Conservation (phyloP, 2,113 vertebrate species). For the Thunnus maccoyii region DNA sequence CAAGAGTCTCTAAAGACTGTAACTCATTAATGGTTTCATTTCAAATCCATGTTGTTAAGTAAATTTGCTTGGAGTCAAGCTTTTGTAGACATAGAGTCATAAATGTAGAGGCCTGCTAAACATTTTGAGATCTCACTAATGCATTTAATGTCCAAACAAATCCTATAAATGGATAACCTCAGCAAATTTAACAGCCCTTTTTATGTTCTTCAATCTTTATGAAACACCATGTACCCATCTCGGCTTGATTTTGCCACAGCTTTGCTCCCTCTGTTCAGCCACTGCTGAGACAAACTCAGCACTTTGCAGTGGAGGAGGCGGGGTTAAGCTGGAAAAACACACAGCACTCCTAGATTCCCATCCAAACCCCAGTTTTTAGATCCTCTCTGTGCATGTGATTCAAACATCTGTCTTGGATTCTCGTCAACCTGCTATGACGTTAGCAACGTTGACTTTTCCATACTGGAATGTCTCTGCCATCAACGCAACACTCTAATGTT, state of each 20-base stretch:
- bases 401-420: slow-evolving; percentile 74
- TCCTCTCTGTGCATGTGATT: slow-evolving; percentile 29
- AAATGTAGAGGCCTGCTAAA: slow-evolving; percentile 13
- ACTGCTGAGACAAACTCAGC: slow-evolving; percentile 16
- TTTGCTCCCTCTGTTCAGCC: slow-evolving; percentile 12
- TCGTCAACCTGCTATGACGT: slow-evolving; percentile 62
- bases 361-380: slow-evolving; percentile 47
- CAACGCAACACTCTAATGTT: slow-evolving; percentile 30
- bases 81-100: slow-evolving; percentile 19
- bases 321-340: slow-evolving; percentile 49
- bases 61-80: slow-evolving; percentile 8
- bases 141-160: slow-evolving; percentile 40
- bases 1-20: slow-evolving; percentile 28
- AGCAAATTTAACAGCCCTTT: slow-evolving; percentile 11
- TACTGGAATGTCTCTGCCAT: slow-evolving; percentile 27
- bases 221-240: slow-evolving; percentile 1
- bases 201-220: slow-evolving; percentile 37
- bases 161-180: slow-evolving; percentile 14
- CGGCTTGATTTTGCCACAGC: slow-evolving; percentile 20
- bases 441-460: slow-evolving; percentile 61
- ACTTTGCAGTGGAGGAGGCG: slow-evolving; percentile 15
- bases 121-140: slow-evolving; percentile 8
- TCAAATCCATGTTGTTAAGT: slow-evolving; percentile 14
- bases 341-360: slow-evolving; percentile 29
- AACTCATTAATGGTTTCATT: slow-evolving; percentile 31